Conservation (phyloP, 2,888 invertebrate species). For the Colostygia pectinataria region DNA sequence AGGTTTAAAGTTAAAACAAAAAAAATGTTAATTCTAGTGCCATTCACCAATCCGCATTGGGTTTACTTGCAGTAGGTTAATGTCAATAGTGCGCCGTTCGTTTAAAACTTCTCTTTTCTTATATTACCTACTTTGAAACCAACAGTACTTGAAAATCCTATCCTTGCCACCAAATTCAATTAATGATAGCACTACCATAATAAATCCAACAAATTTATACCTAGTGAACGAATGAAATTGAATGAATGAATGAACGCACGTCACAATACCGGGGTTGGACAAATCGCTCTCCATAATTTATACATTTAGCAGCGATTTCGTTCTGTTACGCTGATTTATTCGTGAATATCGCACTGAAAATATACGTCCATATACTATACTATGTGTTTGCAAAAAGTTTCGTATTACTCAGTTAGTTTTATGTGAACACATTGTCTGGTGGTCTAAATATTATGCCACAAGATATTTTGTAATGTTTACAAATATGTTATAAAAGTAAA, state of each 20-base stretch:
- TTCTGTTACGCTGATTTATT: constrained; percentile 39
- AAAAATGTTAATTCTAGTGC: too few relatives aligned
- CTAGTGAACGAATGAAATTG: constrained; percentile 33
- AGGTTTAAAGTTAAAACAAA: too few relatives aligned
- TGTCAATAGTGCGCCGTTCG: too few relatives aligned
- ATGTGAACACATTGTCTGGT: not conserved
- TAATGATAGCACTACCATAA: not conserved
- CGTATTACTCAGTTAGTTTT: not conserved
- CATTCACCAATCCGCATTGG: too few relatives aligned
- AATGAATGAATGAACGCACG: constrained; percentile 29
- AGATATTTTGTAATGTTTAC: not conserved
- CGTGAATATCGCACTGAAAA: constrained; percentile 6
- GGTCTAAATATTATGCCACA: too few relatives aligned
- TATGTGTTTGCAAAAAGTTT: not conserved
- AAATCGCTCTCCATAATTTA: constrained; percentile 44
- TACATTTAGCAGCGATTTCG: constrained; percentile 35
- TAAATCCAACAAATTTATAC: constrained; percentile 9
- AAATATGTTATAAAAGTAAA: not conserved
- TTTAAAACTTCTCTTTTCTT: too few relatives aligned
- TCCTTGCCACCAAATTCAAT: not conserved
- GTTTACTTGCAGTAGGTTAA: too few relatives aligned
- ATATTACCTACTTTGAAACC: too few relatives aligned
- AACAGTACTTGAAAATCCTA: too few relatives aligned
- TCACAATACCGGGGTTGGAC: constrained; percentile 40
- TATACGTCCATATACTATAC: too few relatives aligned